Conservation (phyloP, 2,888 invertebrate genomes). For the Mythimna albipuncta region DNA sequence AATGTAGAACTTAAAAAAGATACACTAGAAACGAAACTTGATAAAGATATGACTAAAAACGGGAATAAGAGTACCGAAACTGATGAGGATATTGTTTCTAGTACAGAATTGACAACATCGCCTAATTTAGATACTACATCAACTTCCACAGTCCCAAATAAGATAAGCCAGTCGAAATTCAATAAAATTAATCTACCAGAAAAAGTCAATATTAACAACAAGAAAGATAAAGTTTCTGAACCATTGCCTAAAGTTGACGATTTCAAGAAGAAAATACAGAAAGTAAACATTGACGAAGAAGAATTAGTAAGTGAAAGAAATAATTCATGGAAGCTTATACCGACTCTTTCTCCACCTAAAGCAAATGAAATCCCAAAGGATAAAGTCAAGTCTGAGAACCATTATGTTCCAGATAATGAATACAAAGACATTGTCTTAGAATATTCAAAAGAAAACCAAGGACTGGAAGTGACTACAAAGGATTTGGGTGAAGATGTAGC, state of each 20-base stretch:
- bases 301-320: slow-evolving; percentile 83
- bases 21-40: slow-evolving; percentile 7
- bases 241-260: slow-evolving; percentile 83
- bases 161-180: slow-evolving; percentile 54
- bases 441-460: slow-evolving; percentile 90
- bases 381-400: slow-evolving; percentile 79
- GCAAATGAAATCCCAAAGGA: slow-evolving; percentile 80
- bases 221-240: slow-evolving; percentile 71
- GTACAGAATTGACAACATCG: slow-evolving; percentile 42
- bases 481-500: slow-evolving; percentile 93
- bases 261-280: slow-evolving; percentile 87
- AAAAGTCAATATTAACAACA: slow-evolving; percentile 53
- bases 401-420: slow-evolving; percentile 71
- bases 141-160: slow-evolving; percentile 43
- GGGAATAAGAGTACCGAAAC: slow-evolving; percentile 40
- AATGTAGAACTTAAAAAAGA: slow-evolving; percentile 23
- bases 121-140: slow-evolving; percentile 37
- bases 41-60: slow-evolving; percentile 42
- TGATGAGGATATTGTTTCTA: slow-evolving; percentile 24
- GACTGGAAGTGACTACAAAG: slow-evolving; percentile 94
- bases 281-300: slow-evolving; percentile 86
- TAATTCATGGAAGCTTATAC: slow-evolving; percentile 91
- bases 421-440: slow-evolving; percentile 84
- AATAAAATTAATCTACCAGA: slow-evolving; percentile 62
- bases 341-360: slow-evolving; percentile 90